Conservation (phyloP, 2,888 invertebrate species). For the Trileptium ribeirensis region DNA sequence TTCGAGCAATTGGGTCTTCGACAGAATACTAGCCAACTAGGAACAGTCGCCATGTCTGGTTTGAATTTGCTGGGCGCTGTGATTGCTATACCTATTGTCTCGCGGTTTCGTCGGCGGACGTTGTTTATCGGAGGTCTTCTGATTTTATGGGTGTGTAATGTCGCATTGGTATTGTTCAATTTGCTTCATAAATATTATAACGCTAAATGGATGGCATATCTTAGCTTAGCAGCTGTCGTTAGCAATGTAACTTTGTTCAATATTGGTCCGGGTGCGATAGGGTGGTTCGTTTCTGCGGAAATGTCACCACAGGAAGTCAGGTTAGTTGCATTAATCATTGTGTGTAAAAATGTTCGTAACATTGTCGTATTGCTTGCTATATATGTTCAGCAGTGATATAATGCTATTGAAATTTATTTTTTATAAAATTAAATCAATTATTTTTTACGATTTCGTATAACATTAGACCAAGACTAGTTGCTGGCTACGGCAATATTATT, state of each 20-base stretch:
- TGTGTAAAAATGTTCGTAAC: too few species aligned
- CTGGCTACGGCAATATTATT: too few species aligned
- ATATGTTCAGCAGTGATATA: too few species aligned
- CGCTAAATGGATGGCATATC: background rate
- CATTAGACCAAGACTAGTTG: too few species aligned
- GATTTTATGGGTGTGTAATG: background rate
- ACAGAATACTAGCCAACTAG: too few species aligned
- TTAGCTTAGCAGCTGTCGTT: background rate
- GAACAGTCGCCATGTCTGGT: too few species aligned
- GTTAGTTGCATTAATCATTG: too few species aligned
- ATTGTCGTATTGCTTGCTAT: too few species aligned
- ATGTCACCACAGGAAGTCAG: constrained; percentile 5
- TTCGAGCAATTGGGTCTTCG: too few species aligned
- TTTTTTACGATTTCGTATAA: too few species aligned
- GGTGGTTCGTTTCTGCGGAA: background rate
- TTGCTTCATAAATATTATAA: background rate
- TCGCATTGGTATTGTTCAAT: background rate
- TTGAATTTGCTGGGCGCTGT: background rate
- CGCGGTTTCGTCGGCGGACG: background rate
- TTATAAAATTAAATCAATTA: too few species aligned
- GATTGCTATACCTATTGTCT: background rate
- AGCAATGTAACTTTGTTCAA: background rate
- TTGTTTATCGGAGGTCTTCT: background rate
- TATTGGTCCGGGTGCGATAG: background rate
- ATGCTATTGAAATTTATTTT: too few species aligned